Percentiles rank a stretch among this genome's conserved stretches.
These are phyloP conservation scores for Melanotaenia boesemani DNA, from an alignment of 2,797 vertebrate genomes.

Conservation along the genomic window DNA sequence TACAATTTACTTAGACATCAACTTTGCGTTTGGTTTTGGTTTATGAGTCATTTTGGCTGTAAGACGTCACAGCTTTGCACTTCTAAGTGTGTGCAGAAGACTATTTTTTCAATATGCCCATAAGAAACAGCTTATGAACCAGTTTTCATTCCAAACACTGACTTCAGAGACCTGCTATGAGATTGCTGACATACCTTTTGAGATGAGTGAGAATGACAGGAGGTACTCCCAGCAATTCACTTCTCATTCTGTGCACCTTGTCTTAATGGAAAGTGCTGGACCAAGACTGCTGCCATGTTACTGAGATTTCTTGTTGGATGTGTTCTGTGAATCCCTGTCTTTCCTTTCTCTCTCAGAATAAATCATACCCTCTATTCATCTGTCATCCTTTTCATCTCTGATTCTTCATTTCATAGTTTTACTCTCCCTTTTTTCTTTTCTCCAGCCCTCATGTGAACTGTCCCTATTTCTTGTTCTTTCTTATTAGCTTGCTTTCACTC, in stretches of 20 bases:
- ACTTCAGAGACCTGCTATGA: slow-evolving; percentile 52
- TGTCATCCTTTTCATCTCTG: slow-evolving; percentile 44
- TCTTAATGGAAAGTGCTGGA: slow-evolving; percentile 66
- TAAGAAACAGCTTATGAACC: slow-evolving; percentile 49
- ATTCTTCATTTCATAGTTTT: slow-evolving; percentile 25
- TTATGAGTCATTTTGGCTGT: slow-evolving; percentile 25
- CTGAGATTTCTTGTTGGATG: slow-evolving; percentile 38
- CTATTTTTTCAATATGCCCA: slow-evolving; percentile 19
- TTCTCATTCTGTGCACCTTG: slow-evolving; percentile 63
- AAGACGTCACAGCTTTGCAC: slow-evolving; percentile 18
- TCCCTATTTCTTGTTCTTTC: slow-evolving; percentile 8
- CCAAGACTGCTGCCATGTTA: slow-evolving; percentile 52
- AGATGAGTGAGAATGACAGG: slow-evolving; percentile 73
- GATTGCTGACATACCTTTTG: slow-evolving; percentile 62
- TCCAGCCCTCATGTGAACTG: not conserved
- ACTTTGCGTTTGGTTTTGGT: slow-evolving; percentile 10
- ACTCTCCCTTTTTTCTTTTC: slow-evolving; percentile 1
- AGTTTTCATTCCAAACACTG: slow-evolving; percentile 36
- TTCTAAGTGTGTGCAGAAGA: slow-evolving; percentile 9
- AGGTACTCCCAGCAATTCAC: slow-evolving; percentile 59
- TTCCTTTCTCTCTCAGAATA: slow-evolving; percentile 20
- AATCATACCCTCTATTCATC: slow-evolving; percentile 40
- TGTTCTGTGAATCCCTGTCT: slow-evolving; percentile 27
- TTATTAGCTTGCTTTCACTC: not conserved
- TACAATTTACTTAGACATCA: not conserved